Evolutionary conservation across 92 coral and sea anemone species (phyloP).

Genomic region (Parazoanthus swiftii): DNA sequence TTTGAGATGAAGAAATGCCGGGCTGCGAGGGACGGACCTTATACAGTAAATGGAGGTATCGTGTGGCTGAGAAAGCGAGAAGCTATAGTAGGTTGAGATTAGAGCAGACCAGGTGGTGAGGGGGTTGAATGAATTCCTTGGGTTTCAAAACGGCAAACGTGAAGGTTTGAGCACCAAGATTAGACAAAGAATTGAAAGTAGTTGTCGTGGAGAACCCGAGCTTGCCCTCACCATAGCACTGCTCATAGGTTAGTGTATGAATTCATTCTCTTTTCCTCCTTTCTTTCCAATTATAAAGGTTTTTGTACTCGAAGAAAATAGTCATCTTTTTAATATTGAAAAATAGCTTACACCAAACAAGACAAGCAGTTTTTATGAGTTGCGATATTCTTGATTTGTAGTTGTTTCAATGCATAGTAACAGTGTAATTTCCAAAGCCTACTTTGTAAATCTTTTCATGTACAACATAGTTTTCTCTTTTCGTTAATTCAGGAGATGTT

Average conservation of each 20-base stretch:
- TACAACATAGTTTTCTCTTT: background rate
- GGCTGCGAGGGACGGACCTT: background rate
- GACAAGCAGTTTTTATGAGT: too few relatives aligned
- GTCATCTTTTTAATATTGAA: too few relatives aligned
- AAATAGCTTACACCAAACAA: too few relatives aligned
- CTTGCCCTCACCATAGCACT: too few relatives aligned
- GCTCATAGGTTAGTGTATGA: too few relatives aligned
- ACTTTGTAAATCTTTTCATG: background rate
- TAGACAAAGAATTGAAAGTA: too few relatives aligned
- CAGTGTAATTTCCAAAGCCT: background rate
- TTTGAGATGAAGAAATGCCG: background rate
- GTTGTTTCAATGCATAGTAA: background rate
- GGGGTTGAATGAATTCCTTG: background rate
- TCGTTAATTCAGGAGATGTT: background rate
- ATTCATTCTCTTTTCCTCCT: too few relatives aligned
- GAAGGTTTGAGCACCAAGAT: too few relatives aligned
- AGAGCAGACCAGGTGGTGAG: background rate
- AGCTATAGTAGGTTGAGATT: background rate
- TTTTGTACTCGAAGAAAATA: too few relatives aligned
- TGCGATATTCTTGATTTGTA: too few relatives aligned
- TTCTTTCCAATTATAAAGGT: too few relatives aligned
- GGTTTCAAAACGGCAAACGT: background rate
- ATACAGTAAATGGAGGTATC: background rate
- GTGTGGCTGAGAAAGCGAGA: background rate
- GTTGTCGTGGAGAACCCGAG: too few relatives aligned